Conservation (phyloP, 1,140 invertebrate genomes). For the Varroa destructor region DNA sequence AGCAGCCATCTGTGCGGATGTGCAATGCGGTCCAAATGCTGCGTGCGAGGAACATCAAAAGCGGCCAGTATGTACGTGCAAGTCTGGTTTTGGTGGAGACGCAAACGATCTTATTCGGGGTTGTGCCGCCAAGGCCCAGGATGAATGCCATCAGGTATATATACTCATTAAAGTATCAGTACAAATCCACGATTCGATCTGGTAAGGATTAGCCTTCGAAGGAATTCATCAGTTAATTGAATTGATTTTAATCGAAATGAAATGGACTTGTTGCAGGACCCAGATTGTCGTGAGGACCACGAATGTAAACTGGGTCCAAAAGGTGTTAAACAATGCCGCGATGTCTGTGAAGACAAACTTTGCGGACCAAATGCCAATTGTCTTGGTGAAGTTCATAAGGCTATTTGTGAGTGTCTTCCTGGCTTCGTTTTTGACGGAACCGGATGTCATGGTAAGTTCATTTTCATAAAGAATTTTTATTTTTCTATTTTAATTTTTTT, state of each 20-base stretch:
- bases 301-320: constrained; percentile 31
- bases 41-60: constrained; percentile 66
- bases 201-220: too few relatives aligned
- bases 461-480: neutral
- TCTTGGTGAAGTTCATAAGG: constrained; percentile 42
- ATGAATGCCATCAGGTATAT: constrained; percentile 9
- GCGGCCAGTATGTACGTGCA: constrained; percentile 66
- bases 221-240: too few relatives aligned
- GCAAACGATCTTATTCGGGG: constrained; percentile 35
- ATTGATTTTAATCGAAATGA: too few relatives aligned
- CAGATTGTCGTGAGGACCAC: constrained; percentile 25
- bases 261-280: neutral
- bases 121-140: constrained; percentile 32
- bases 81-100: constrained; percentile 50
- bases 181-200: too few relatives aligned
- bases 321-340: constrained; percentile 33
- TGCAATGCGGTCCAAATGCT: constrained; percentile 76
- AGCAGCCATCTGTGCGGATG: constrained; percentile 60
- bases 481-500: too few relatives aligned
- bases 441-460: constrained; percentile 23
- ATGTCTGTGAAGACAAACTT: constrained; percentile 35
- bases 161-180: too few relatives aligned
- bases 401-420: constrained; percentile 51
- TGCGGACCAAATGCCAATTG: constrained; percentile 60
- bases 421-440: constrained; percentile 35